phyloP scores from a whole-genome alignment of 2,797 vertebrate genomes.

The Varecia variegata region DNA sequence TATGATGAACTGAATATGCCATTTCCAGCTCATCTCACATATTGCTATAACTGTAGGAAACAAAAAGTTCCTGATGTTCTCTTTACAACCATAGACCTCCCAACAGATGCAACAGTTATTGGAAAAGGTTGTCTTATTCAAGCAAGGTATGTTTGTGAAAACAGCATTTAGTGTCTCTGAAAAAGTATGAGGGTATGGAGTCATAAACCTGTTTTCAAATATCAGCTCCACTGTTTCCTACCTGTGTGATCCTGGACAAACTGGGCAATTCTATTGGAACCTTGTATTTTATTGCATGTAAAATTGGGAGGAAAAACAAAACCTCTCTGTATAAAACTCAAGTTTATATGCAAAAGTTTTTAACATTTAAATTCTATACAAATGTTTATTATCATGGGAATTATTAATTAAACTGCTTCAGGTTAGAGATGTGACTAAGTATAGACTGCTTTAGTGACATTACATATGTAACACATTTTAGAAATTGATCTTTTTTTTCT shows the following conservation, averaged over 20 bases:
- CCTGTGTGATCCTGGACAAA: not conserved
- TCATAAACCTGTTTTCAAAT: not conserved
- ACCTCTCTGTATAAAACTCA: not conserved
- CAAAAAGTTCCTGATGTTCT: constrained; percentile 98
- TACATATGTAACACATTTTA: not conserved
- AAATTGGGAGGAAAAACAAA: not conserved
- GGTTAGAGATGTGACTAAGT: not conserved
- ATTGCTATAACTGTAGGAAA: constrained; percentile 93
- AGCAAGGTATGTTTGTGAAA: constrained; percentile 89
- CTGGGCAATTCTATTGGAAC: not conserved
- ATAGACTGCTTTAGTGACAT: not conserved
- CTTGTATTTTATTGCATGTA: not conserved
- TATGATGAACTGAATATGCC: constrained; percentile 99
- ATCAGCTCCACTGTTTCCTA: not conserved
- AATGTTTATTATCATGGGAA: not conserved
- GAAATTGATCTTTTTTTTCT: not conserved
- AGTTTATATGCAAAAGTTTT: not conserved
- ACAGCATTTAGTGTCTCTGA: not conserved
- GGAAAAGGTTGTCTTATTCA: constrained; percentile 99
- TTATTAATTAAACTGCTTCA: not conserved
- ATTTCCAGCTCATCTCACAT: constrained; percentile 97
- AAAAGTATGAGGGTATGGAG: not conserved
- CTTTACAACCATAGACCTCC: constrained; percentile 98
- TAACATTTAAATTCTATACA: not conserved
- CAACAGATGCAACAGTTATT: constrained; percentile 91